Conservation (phyloP, 2,113 vertebrate genomes). For the Heptranchias perlo region DNA sequence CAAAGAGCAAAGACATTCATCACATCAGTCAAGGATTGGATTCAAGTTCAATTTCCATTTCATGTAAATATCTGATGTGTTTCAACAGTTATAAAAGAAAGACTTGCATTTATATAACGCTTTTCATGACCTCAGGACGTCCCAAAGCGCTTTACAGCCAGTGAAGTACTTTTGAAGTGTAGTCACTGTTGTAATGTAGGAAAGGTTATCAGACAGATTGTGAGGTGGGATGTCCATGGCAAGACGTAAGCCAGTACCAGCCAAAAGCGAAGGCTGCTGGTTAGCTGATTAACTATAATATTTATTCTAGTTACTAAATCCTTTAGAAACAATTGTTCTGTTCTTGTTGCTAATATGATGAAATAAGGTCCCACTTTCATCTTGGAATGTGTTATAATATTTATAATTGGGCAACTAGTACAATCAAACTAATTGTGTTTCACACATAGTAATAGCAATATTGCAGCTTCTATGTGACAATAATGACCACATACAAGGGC, state of each 20-base stretch:
- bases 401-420: neutral
- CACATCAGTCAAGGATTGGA: no score
- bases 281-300: neutral
- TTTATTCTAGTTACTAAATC: neutral
- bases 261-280: neutral
- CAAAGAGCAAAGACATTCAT: no score
- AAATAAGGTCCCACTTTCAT: neutral
- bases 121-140: no score
- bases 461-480: neutral
- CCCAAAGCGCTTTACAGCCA: no score
- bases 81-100: no score
- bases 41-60: no score
- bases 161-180: no score
- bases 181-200: no score
- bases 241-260: neutral
- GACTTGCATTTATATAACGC: no score
- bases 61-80: neutral
- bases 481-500: neutral
- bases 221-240: neutral
- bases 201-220: neutral
- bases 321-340: neutral
- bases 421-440: neutral
- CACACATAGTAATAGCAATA: neutral
- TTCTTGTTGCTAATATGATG: neutral
- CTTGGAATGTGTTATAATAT: neutral